Conservation (phyloP, 2,888 invertebrate genomes). For the Drosophila glabriapex region DNA sequence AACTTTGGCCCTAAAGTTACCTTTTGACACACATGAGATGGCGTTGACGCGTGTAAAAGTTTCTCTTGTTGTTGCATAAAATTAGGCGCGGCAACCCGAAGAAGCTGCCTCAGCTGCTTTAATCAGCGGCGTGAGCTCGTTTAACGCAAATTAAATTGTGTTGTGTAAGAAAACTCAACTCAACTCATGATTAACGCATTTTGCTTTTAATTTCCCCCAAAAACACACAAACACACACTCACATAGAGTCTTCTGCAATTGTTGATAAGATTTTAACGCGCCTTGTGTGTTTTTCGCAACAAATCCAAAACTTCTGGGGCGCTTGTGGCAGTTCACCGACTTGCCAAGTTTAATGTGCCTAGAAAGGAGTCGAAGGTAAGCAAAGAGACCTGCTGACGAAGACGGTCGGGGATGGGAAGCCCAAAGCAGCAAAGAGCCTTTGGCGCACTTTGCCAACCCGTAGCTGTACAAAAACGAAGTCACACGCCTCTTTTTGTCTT, state of each 20-base stretch:
- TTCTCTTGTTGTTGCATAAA: slow-evolving; percentile 72
- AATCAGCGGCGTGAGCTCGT: slow-evolving; percentile 70
- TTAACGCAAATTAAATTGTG: slow-evolving; percentile 80
- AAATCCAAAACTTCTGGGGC: slow-evolving; percentile 64
- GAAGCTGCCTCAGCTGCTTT: slow-evolving; percentile 56
- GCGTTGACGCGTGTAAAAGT: slow-evolving; percentile 78
- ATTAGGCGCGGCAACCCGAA: slow-evolving; percentile 46
- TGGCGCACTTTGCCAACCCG: slow-evolving; percentile 46
- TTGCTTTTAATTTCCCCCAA: slow-evolving; percentile 74
- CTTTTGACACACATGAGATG: slow-evolving; percentile 62
- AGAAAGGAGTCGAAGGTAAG: slow-evolving; percentile 40
- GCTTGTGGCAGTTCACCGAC: slow-evolving; percentile 48
- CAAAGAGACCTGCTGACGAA: slow-evolving; percentile 3
- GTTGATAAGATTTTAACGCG: slow-evolving; percentile 80
- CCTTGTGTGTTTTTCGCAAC: slow-evolving; percentile 67
- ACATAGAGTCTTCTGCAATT: slow-evolving; percentile 48
- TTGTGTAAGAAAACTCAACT: slow-evolving; percentile 58
- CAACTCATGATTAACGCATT: slow-evolving; percentile 77
- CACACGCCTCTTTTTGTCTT: slow-evolving; percentile 19
- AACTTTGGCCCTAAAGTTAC: slow-evolving; percentile 69
- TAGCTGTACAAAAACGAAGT: slow-evolving; percentile 16
- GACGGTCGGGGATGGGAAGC: neutral
- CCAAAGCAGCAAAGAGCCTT: slow-evolving; percentile 40
- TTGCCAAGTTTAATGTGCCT: slow-evolving; percentile 49
- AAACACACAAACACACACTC: slow-evolving; percentile 39